Conservation (phyloP, 2,113 vertebrate species). For the Nannospalax galili region DNA sequence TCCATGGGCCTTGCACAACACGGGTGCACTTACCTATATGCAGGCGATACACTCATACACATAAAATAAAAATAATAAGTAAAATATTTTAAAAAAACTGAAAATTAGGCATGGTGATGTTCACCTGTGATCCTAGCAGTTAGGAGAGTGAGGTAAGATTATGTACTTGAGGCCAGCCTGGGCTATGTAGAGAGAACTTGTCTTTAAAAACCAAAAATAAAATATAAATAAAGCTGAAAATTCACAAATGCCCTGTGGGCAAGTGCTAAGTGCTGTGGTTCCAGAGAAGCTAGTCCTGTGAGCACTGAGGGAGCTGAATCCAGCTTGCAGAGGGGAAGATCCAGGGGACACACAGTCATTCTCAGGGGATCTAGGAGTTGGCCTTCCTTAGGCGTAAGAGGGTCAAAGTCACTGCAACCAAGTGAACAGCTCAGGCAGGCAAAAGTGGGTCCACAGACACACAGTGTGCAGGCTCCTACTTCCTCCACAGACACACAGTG, state of each 20-base stretch:
- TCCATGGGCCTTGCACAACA: too few relatives aligned
- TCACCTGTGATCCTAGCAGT: neutral
- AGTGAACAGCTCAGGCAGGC: neutral
- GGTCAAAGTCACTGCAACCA: neutral
- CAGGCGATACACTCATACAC: too few relatives aligned
- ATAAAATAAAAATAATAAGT: too few relatives aligned
- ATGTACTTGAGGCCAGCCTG: neutral
- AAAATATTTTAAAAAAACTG: too few relatives aligned
- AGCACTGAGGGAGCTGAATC: neutral
- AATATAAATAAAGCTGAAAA: neutral
- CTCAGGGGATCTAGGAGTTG: fast-evolving
- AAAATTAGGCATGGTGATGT: too few relatives aligned
- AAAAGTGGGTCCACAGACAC: too few relatives aligned
- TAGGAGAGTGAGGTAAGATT: neutral
- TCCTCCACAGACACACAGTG: too few relatives aligned
- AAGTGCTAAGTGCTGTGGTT: neutral
- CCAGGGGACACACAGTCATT: neutral
- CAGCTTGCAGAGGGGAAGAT: neutral
- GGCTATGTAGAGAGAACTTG: neutral
- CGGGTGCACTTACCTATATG: too few relatives aligned
- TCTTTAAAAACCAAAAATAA: neutral
- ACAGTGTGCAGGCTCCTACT: neutral
- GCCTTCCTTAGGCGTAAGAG: neutral
- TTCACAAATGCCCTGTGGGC: neutral
- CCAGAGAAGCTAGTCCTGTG: neutral